Percentiles rank a stretch among this genome's conserved stretches.
Conservation (phyloP, 2,888 invertebrate genomes). For the Orthonychiurus folsomi region DNA sequence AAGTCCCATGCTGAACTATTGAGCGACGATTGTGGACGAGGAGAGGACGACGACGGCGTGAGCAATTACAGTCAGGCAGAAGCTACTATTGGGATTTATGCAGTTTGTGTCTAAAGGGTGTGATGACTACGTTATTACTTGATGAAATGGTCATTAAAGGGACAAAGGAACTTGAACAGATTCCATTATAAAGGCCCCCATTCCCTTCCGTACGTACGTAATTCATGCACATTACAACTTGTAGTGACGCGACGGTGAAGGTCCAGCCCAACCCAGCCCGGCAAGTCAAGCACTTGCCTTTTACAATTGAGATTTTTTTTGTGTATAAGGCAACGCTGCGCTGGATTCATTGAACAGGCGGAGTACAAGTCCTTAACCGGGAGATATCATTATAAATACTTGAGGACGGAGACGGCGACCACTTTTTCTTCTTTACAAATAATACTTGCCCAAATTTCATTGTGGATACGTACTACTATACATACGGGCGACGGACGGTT, state of each 20-base stretch:
- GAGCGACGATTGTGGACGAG: too few species aligned
- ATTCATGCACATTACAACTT: background rate
- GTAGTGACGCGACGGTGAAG: background rate
- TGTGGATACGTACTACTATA: background rate
- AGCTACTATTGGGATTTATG: too few species aligned
- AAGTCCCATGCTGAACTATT: too few species aligned
- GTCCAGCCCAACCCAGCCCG: background rate
- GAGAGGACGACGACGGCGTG: too few species aligned
- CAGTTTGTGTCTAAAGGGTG: conserved; percentile 11
- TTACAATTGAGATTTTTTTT: background rate
- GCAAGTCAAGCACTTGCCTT: background rate
- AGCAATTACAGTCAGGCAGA: too few species aligned
- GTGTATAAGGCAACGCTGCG: too few species aligned
- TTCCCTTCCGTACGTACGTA: background rate
- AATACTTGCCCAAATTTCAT: too few species aligned
- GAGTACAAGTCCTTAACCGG: too few species aligned
- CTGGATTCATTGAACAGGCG: too few species aligned
- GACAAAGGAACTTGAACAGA: conserved; percentile 3
- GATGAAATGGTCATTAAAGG: background rate
- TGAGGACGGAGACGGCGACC: background rate
- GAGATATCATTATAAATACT: background rate
- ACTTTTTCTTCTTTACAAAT: background rate
- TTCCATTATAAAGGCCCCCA: conserved; percentile 3
- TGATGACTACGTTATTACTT: conserved; percentile 1
- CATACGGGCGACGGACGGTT: background rate